Percentiles rank a stretch among this genome's conserved stretches.
These are phyloP conservation scores for Pitta sordida DNA, from an alignment of 2,113 vertebrate genomes.

Conservation along the genomic window DNA sequence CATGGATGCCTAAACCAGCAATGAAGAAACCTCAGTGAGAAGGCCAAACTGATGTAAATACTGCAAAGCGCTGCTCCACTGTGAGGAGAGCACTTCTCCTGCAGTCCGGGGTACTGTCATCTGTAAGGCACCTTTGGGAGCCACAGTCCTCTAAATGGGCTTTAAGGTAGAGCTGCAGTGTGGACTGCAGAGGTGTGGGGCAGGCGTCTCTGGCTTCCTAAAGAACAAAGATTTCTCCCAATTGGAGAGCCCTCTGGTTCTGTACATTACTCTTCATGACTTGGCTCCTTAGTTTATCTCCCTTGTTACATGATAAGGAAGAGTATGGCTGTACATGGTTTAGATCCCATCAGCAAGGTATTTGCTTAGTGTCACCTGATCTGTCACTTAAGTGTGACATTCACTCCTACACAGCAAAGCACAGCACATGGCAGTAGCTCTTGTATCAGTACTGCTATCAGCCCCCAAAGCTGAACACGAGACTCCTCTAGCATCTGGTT, in stretches of 20 bases:
- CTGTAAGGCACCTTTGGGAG: background rate
- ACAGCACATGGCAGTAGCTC: background rate
- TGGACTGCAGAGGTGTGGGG: background rate
- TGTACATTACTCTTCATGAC: background rate
- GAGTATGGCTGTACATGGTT: background rate
- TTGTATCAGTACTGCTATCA: background rate
- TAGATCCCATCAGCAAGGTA: background rate
- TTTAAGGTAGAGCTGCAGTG: background rate
- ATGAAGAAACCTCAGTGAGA: background rate
- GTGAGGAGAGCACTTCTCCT: background rate
- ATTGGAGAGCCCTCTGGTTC: background rate
- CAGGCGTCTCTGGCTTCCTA: background rate
- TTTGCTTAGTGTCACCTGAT: background rate
- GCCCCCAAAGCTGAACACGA: background rate
- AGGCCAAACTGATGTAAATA: background rate
- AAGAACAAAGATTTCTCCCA: background rate
- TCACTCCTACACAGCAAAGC: background rate
- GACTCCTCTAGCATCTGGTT: background rate
- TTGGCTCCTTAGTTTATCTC: background rate
- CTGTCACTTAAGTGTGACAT: background rate
- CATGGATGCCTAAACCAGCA: background rate
- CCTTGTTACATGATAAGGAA: background rate
- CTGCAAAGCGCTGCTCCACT: background rate
- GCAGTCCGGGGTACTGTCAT: background rate
- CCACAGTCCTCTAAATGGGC: background rate